phyloP scores from a whole-genome alignment of 2,113 vertebrate species.

The Seriola rivoliana region DNA sequence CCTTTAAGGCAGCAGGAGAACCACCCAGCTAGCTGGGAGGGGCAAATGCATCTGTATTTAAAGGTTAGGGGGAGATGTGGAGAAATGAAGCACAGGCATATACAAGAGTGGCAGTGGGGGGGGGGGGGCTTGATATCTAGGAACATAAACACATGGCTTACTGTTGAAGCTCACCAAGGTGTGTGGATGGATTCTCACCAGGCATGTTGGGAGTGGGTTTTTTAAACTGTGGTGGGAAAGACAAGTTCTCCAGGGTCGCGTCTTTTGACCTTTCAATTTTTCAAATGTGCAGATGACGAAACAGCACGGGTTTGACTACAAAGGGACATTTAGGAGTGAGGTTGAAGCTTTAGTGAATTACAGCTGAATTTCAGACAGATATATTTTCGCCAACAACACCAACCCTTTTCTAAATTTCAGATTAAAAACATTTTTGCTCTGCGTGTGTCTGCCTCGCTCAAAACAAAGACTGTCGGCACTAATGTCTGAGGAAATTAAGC shows the following conservation, averaged over 20 bases:
- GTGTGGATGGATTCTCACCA: slow-evolving; percentile 1
- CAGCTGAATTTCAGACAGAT: too few species aligned
- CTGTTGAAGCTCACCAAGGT: neutral
- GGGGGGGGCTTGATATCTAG: neutral
- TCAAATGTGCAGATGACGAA: neutral
- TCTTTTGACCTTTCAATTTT: neutral
- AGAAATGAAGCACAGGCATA: slow-evolving; percentile 62
- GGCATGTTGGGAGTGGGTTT: neutral
- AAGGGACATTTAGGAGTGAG: neutral
- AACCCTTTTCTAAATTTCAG: neutral
- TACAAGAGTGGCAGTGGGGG: neutral
- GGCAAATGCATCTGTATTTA: slow-evolving; percentile 68
- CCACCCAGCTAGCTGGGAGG: slow-evolving; percentile 56
- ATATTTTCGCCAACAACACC: too few species aligned
- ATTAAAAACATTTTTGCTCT: neutral
- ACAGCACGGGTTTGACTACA: neutral
- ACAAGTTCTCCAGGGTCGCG: neutral
- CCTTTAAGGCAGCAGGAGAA: slow-evolving; percentile 79
- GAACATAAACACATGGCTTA: slow-evolving; percentile 34
- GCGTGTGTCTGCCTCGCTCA: neutral
- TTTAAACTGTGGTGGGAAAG: neutral
- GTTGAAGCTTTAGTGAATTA: neutral
- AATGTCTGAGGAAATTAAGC: neutral
- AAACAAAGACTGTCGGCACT: neutral
- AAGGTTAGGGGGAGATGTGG: slow-evolving; percentile 72